A percentile compares a stretch with the other conserved stretches of the same genome.
These are phyloP conservation scores for Hetaerina americana DNA, from an alignment of 1,140 invertebrate species.

Conservation along the genomic window DNA sequence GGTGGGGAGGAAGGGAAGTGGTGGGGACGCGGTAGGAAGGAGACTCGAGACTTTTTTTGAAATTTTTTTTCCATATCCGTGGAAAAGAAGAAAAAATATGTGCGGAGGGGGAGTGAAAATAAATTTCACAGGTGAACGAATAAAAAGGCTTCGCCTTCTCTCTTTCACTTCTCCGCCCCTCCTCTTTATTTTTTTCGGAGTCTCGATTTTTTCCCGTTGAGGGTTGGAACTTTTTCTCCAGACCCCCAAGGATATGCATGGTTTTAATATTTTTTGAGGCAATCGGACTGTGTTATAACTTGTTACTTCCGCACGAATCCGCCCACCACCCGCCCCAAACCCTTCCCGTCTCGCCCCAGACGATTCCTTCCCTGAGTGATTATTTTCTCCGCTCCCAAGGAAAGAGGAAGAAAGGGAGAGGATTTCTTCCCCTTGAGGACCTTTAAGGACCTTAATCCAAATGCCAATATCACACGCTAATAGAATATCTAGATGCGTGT, in stretches of 20 bases:
- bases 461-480: no score
- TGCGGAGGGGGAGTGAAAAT: not conserved
- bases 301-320: not conserved
- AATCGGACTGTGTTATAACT: not conserved
- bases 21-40: not conserved
- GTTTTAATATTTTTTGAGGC: not conserved
- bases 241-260: not conserved
- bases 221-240: no score
- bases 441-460: no score
- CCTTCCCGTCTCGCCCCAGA: not conserved
- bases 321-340: not conserved
- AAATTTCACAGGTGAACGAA: not conserved
- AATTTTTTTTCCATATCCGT: not conserved
- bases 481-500: no score
- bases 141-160: not conserved
- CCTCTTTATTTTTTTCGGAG: not conserved
- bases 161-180: not conserved
- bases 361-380: no score
- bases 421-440: no score
- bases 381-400: no score
- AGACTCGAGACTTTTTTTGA: not conserved
- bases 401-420: no score
- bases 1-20: no score
- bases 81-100: no score
- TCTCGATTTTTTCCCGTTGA: not conserved